Evolutionary conservation across 2,888 invertebrate species (phyloP).

Genomic region (Sinotaia quadrata): DNA sequence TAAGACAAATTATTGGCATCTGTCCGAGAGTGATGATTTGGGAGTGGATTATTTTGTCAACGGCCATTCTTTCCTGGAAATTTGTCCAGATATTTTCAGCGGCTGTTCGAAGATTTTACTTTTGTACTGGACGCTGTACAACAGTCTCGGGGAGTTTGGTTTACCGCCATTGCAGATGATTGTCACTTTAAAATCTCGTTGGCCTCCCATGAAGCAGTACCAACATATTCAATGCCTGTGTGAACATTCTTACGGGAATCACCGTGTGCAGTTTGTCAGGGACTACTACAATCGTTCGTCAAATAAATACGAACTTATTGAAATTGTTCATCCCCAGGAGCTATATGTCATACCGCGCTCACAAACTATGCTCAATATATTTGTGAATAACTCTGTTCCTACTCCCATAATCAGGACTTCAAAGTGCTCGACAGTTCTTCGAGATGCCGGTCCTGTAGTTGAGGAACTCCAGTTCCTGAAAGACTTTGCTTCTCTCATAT

Average conservation of each 20-base stretch:
- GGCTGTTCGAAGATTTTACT: conserved; percentile 13
- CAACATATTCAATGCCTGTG: conserved; percentile 10
- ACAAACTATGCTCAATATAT: background rate
- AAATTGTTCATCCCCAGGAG: conserved; percentile 7
- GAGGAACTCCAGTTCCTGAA: background rate
- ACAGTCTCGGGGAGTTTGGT: background rate
- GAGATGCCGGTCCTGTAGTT: background rate
- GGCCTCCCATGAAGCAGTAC: background rate
- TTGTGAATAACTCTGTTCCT: background rate
- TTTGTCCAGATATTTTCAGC: background rate
- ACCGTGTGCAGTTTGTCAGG: conserved; percentile 3
- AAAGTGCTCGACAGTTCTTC: background rate
- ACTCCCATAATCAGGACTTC: background rate
- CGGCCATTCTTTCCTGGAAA: background rate
- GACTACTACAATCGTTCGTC: conserved; percentile 6
- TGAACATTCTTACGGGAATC: conserved; percentile 12
- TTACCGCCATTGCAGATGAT: background rate
- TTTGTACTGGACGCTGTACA: background rate
- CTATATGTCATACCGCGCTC: conserved; percentile 9
- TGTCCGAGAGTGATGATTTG: background rate
- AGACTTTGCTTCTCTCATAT: background rate
- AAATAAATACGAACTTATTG: conserved; percentile 7
- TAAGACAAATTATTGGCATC: conserved; percentile 11
- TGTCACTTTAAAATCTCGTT: background rate
- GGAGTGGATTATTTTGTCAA: conserved; percentile 12